Base-by-base conservation (phyloP, 2,113 vertebrate species). In the Mystacornis crossleyi region DNA sequence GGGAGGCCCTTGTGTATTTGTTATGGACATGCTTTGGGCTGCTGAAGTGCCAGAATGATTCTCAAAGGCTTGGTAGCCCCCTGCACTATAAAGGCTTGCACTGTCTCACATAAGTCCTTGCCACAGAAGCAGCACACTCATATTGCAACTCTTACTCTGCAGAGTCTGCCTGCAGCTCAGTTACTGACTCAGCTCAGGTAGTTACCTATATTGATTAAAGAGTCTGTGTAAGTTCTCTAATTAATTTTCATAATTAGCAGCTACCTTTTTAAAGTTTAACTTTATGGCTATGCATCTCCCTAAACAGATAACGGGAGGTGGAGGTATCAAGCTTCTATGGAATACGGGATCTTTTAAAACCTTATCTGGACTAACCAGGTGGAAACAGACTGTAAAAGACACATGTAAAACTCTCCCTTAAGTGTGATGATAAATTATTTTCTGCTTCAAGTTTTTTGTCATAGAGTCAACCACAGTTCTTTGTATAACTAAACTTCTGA, bases 311-410 rank as follows among this genome's bases (percentile, higher is more conserved):
- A 97, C 29, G 91, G 64, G 62, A 95, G 65, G 80, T 24, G 24
- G 89, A 95, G 65, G 48, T 74, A 92, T 91, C 81, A 95, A 94
- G 78, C 75, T 95, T 93, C 93, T 89, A 31, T 90, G 71, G 88
- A 86, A 97, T 89, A 95, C 65, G 13, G 42, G 55, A 94, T 90
- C 86, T 95, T 97, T 96, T 93, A 96, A 89, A 98, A 89, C 67
- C 85, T 98, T 98, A 98, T 98, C 97, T 96, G 89, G 92, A 83
- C 65, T 40, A 93, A 80, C 95, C 98, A 98, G 97, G 87, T 94
- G 91, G 89, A 95, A 96, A 95, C 60, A 89, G 45, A 95, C 90
- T 58, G 8, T 83, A 94, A 94, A 78, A 92, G 95, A 95, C 90
- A 89, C 72, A 51, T 84, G 81, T 94, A 97, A 97, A 96, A 86